Base-by-base conservation (phyloP, 2,888 invertebrate genomes). In the Rotaria macrura region DNA sequence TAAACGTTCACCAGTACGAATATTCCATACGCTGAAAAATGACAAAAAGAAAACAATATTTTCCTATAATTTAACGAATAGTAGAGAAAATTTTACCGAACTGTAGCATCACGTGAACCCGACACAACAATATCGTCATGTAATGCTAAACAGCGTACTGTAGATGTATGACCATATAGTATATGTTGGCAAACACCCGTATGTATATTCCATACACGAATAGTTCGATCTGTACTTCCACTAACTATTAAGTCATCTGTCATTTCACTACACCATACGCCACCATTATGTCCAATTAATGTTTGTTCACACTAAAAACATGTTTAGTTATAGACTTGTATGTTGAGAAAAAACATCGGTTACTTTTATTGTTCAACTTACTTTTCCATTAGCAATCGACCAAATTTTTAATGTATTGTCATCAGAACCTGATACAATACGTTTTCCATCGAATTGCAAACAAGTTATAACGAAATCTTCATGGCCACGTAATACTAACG, bases 191-290 rank as follows among this genome's bases (percentile, higher is more conserved):
- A 97, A 87, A 94, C 93, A 23, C 98, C 98, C 6, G 95, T 94
- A 89, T 95, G 95, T 72, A 96, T 95, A 91, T 96, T 95, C 99
- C 99, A 99, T 6, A 99, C 96, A 91, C 96, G 95, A 20, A 98
- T 93, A 0, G 97, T 97, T 87, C 98, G 93, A 91, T 98, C 98
- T 0, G 97, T 97, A 88, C 96, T 97, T 38, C 97, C 97, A 89
- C 95, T 95, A 89, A 96, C 95, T 85, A 98, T 95, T 29, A 94
- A 94, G 89, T 94, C 94, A 4, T 89, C 90, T 54, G 88, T 88
- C 95, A 99, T 96, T 91, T 99, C 97, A 0, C 97, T 97, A 0
- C 97, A 97, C 99, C 99, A 99, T 85, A 99, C 99, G 17, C 99
- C 99, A 38, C 99, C 99, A 0, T 96, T 96, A 91, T 99, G 99